Percentiles rank a stretch among this genome's conserved stretches.
phyloP scores from a whole-genome alignment of 2,113 vertebrate genomes.

The Butorides virescens region DNA sequence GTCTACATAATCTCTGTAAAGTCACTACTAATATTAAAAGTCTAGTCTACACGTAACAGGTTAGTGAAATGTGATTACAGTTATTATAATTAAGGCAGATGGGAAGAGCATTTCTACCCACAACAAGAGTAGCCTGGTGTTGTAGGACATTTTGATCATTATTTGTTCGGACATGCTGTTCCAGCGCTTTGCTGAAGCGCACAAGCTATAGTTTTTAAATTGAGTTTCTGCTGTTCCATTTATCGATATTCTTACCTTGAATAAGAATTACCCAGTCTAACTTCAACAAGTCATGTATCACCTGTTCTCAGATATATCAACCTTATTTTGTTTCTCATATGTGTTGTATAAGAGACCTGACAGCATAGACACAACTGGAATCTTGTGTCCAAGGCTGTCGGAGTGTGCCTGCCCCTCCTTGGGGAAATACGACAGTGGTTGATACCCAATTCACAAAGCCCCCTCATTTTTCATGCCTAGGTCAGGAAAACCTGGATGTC shows the following conservation, averaged over 20 bases:
- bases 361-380: not conserved
- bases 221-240: not conserved
- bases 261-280: not conserved
- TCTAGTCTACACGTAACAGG: not conserved
- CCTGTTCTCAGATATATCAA: not conserved
- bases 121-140: not conserved
- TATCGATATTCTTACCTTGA: not conserved
- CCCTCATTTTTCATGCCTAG: not conserved
- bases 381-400: not conserved
- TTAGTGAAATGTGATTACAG: not conserved
- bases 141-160: not conserved
- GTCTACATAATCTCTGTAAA: not conserved
- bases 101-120: not conserved
- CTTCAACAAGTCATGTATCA: not conserved
- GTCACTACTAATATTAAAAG: slow-evolving; percentile 8
- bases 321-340: not conserved
- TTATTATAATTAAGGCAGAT: not conserved
- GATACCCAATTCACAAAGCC: not conserved
- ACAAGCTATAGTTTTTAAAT: not conserved
- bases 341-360: not conserved
- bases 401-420: not conserved
- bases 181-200: not conserved
- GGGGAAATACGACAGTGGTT: fast-evolving
- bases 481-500: not conserved
- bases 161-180: not conserved